Conservation (phyloP, 2,113 vertebrate species). For the Rhea pennata region DNA sequence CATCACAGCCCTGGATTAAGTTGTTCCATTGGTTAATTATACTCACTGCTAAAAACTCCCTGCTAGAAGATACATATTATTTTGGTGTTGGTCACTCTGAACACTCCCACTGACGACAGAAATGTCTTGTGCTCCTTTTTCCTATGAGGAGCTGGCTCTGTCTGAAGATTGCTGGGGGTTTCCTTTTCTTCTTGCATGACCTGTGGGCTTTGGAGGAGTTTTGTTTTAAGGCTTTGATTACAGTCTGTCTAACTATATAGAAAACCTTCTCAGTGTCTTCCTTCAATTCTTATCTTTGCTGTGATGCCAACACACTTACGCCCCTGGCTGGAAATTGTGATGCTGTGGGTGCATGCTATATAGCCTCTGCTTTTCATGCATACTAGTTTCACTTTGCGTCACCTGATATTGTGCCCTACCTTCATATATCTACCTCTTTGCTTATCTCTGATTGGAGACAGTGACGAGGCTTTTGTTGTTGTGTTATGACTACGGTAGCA, state of each 20-base stretch:
- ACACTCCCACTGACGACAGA: not conserved
- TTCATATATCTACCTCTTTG: not conserved
- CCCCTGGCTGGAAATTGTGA: not conserved
- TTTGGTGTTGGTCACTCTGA: not conserved
- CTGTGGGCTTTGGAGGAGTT: not conserved
- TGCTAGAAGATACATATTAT: not conserved
- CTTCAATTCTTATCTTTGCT: not conserved
- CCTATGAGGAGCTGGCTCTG: not conserved
- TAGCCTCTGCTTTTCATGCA: not conserved
- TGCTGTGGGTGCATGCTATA: not conserved
- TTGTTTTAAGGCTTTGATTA: not conserved
- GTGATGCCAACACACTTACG: not conserved
- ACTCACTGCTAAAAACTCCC: not conserved
- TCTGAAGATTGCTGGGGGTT: not conserved
- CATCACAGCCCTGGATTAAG: not conserved
- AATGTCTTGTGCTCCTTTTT: not conserved
- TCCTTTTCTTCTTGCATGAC: not conserved
- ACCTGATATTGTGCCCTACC: not conserved
- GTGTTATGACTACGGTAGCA: not conserved
- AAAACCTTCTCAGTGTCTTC: not conserved
- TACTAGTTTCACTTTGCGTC: not conserved
- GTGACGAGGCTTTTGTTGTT: not conserved
- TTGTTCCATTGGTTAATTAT: constrained; percentile 7
- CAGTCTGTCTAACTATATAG: not conserved
- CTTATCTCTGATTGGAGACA: not conserved